Conservation (phyloP, 2,797 vertebrate genomes). For the Triplophysa yarkandensis region DNA sequence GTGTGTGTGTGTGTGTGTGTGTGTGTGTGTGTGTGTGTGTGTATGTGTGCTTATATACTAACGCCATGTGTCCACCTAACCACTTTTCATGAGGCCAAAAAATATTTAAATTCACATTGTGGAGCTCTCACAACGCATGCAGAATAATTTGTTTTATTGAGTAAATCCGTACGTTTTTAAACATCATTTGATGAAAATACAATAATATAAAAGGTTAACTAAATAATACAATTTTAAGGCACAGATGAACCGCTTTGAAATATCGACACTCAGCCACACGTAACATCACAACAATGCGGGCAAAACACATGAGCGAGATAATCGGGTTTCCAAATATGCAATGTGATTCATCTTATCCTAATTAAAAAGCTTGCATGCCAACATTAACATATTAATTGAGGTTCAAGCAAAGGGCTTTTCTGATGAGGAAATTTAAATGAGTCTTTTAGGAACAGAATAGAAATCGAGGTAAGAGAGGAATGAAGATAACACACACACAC, state of each 20-base stretch:
- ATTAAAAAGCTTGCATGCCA: conserved; percentile 61
- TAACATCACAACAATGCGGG: conserved; percentile 45
- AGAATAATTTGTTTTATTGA: too few species aligned
- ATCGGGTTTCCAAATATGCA: conserved; percentile 53
- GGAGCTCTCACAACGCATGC: too few species aligned
- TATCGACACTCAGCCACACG: conserved; percentile 24
- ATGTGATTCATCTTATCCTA: conserved; percentile 62
- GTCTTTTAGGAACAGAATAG: conserved; percentile 50
- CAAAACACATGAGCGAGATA: conserved; percentile 50
- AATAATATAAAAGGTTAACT: not conserved
- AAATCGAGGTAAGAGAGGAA: conserved; percentile 55
- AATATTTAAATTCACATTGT: too few species aligned
- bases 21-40: conserved; percentile 25
- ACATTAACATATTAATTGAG: conserved; percentile 76
- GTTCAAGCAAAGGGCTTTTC: conserved; percentile 61
- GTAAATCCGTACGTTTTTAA: too few species aligned
- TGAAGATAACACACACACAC: conserved; percentile 31
- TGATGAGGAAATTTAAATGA: conserved; percentile 62
- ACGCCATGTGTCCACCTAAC: too few species aligned
- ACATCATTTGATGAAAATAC: not conserved
- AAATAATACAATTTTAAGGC: conserved; percentile 36
- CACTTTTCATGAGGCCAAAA: too few species aligned
- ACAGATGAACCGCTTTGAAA: too few species aligned
- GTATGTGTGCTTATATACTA: too few species aligned
- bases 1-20: conserved; percentile 14